Evolutionary conservation across 2,797 vertebrate species (phyloP), one percentile per base, ranked within the genome.

Genomic region (Distichodus sexfasciatus): DNA sequence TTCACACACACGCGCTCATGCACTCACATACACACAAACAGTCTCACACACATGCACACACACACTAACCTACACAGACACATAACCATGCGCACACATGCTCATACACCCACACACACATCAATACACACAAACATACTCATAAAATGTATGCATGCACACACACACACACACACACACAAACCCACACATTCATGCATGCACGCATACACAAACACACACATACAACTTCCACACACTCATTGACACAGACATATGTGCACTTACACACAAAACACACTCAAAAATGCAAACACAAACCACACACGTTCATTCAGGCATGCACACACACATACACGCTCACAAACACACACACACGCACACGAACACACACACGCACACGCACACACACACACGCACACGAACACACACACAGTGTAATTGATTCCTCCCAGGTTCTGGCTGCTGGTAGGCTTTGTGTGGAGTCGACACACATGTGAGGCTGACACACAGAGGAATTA

Each of bases 361-460:
- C 28, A 44, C 54, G 59, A 9, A 41, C 28, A 61, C 50, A 33
- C 38, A 31, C 17, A n/a, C 31, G 15, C 35, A 40, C 51, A 63
- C 58, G 43, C 33, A 44, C 44, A 58, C 51, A 65, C 26, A 46
- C 31, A 40, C 24, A 59, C 48, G 36, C 24, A 24, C 41, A 21
- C 50, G 61, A 60, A 35, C 55, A 65, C 72, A 69, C 36, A n/a
- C 60, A 47, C 74, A 79, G 81, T 84, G 83, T 88, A 88, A 90
- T 87, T 87, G 87, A 91, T 91, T 89, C 75, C 76, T 81, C 78
- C 70, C 81, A 62, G 69, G 69, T 85, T 75, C 71, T 53, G 66
- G 75, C 79, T 75, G 72, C 76, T 81, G 67, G 76, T 62, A 74
- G 72, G 75, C 71, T 84, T 81, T 79, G 64, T 78, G 51, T 53